A percentile compares a stretch with the other conserved stretches of the same genome.
phyloP scores from a whole-genome alignment of 2,888 invertebrate genomes.

The Pseudoips prasinana region DNA sequence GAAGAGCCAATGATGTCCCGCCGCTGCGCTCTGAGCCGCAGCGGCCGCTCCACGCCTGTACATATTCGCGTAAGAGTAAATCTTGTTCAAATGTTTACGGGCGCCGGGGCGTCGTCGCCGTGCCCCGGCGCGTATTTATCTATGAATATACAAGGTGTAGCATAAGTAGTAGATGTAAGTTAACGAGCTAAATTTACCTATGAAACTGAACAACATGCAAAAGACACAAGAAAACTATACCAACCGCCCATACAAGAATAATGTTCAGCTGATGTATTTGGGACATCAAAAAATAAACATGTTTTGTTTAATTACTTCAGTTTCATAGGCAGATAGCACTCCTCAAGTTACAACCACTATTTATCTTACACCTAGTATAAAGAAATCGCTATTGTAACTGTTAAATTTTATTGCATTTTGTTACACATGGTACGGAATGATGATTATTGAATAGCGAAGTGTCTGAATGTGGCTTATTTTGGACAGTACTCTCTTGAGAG shows the following conservation, averaged over 20 bases:
- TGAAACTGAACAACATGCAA: too few species aligned
- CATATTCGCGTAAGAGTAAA: slow-evolving; percentile 78
- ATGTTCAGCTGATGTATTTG: too few species aligned
- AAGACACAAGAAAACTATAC: too few species aligned
- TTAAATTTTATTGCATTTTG: slow-evolving; percentile 80
- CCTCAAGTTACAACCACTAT: too few species aligned
- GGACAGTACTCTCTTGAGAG: slow-evolving; percentile 42
- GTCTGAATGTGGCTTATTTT: slow-evolving; percentile 38
- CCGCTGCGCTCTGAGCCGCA: slow-evolving; percentile 80
- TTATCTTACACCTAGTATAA: too few species aligned
- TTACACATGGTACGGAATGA: slow-evolving; percentile 62
- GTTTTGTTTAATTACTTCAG: too few species aligned
- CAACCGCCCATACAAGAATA: too few species aligned
- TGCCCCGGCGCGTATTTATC: slow-evolving; percentile 76
- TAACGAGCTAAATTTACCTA: too few species aligned
- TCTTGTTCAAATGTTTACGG: slow-evolving; percentile 80
- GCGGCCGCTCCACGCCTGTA: slow-evolving; percentile 77
- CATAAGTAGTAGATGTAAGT: too few species aligned
- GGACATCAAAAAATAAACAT: too few species aligned
- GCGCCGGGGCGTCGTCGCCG: slow-evolving; percentile 55
- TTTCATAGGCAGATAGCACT: too few species aligned
- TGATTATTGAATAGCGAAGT: slow-evolving; percentile 45
- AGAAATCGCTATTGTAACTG: slow-evolving; percentile 79
- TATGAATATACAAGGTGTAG: too few species aligned
- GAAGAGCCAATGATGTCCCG: slow-evolving; percentile 93